Evolutionary conservation across 1,140 invertebrate genomes (phyloP), one percentile per base, ranked within the genome.

Genomic region (Argopecten irradians): DNA sequence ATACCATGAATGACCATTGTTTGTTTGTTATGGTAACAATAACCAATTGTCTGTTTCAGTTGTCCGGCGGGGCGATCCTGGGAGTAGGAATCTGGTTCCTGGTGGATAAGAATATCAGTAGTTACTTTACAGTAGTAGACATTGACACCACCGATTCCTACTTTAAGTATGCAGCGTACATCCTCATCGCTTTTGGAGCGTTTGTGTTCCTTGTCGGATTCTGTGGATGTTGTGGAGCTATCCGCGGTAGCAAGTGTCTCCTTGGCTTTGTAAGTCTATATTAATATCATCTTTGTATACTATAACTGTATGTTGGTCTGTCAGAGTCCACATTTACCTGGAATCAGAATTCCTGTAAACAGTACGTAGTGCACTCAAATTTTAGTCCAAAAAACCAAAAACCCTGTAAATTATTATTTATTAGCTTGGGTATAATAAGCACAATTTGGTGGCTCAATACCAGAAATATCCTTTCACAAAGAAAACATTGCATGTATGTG

Each of bases 191-290:
- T 22, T 97, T 97, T 87, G 98, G 98, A 9, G 95, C 97, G 34
- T 95, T 99, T 71, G 97, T 99, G 93, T 97, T 98, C 88, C 95
- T 98, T 39, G 97, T 98, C 34, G 97, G 98, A 0, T 97, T 99
- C 95, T 97, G 98, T 86, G 98, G 98, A 84, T 99, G 98, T 94
- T 98, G 97, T 95, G 98, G 98, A 36, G 97, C 98, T 5, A 97
- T 97, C 86, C 97, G 97, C 90, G 97, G 98, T 95, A 98, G 97
- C 89, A 97, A 97, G 91, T 98, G 97, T 95, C 97, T 98, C 96
- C 96, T 99, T 8, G 97, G 97, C 85, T 96, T 97, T 93, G 97
- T 97, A 96, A 93, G 93, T 92, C n/a, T n/a, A n/a, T n/a, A n/a
- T n/a, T n/a, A n/a, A 9, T 34, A 43, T 32, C 19, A n/a, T 34